These are phyloP conservation scores for Thera britannica DNA, from an alignment of 2,888 invertebrate genomes.

Conservation along the genomic window DNA sequence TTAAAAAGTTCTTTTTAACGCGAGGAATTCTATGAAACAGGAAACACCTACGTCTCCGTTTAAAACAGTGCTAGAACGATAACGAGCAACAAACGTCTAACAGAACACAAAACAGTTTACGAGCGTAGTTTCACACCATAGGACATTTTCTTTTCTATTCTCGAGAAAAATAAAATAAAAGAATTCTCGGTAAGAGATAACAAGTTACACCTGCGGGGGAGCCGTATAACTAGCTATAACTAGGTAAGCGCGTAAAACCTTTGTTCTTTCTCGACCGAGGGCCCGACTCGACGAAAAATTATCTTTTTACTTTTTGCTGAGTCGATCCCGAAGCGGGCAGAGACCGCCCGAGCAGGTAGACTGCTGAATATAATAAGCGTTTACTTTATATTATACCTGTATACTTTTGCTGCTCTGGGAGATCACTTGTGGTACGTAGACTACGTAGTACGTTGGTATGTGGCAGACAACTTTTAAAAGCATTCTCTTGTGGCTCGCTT, in stretches of 20 bases:
- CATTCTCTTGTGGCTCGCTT: conserved; percentile 43
- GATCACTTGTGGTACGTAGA: conserved; percentile 33
- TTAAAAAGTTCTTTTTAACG: conserved; percentile 20
- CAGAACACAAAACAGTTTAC: conserved; percentile 52
- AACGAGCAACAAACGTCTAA: conserved; percentile 45
- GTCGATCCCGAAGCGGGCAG: conserved; percentile 62
- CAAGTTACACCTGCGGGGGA: conserved; percentile 78
- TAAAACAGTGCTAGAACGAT: conserved; percentile 42
- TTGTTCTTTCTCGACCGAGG: conserved; percentile 75
- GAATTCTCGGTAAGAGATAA: conserved; percentile 73
- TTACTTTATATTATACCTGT: conserved; percentile 51
- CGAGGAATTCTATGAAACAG: conserved; percentile 24
- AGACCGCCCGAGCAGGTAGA: conserved; percentile 72
- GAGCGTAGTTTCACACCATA: conserved; percentile 59
- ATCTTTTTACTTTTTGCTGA: conserved; percentile 80
- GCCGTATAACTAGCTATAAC: conserved; percentile 75
- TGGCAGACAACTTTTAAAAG: conserved; percentile 46
- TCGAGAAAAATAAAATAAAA: conserved; percentile 63
- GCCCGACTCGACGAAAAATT: conserved; percentile 75
- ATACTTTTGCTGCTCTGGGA: conserved; percentile 45
- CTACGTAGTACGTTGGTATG: conserved; percentile 17
- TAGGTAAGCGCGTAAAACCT: conserved; percentile 75
- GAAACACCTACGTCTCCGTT: conserved; percentile 31
- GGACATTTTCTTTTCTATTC: conserved; percentile 55
- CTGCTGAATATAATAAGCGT: conserved; percentile 70